Evolutionary conservation across 1,140 invertebrate species (phyloP).

Genomic region (Batillaria attramentaria): DNA sequence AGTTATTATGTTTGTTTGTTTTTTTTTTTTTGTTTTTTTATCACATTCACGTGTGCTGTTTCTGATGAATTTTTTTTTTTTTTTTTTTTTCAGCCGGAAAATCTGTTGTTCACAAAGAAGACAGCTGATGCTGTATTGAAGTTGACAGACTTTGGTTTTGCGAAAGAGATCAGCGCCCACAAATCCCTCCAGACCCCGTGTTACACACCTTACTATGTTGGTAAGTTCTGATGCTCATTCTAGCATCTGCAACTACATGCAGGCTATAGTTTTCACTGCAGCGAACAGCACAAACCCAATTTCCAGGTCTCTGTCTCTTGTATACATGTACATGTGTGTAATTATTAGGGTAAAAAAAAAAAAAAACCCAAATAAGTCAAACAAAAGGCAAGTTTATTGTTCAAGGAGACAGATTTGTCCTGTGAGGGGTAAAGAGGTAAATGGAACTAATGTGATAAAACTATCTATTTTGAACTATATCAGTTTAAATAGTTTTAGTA

Average conservation of each 20-base stretch:
- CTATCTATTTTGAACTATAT: no score
- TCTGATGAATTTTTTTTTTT: slow-evolving; percentile 10
- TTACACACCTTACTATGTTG: slow-evolving; percentile 99
- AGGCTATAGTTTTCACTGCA: no score
- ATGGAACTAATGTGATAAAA: no score
- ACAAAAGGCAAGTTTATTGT: no score
- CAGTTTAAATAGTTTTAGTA: no score
- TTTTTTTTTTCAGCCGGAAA: slow-evolving; percentile 73
- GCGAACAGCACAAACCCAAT: no score
- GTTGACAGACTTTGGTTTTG: slow-evolving; percentile 99
- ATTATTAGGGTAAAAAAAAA: no score
- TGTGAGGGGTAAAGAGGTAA: no score
- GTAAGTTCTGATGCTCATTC: slow-evolving; percentile 75
- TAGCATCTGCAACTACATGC: not conserved
- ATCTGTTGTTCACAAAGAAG: slow-evolving; percentile 75
- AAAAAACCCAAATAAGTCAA: no score
- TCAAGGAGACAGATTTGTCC: no score
- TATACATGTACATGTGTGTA: no score
- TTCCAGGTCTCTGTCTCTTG: no score
- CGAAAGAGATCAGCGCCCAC: slow-evolving; percentile 87
- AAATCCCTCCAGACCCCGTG: slow-evolving; percentile 94
- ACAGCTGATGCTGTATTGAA: slow-evolving; percentile 84
- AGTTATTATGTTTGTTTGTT: not conserved
- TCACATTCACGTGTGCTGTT: not conserved
- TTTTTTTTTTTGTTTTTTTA: not conserved